Evolutionary conservation across 2,888 invertebrate species (phyloP), one percentile per base, ranked within the genome.

Genomic region (Pseudolycoriella hygida): DNA sequence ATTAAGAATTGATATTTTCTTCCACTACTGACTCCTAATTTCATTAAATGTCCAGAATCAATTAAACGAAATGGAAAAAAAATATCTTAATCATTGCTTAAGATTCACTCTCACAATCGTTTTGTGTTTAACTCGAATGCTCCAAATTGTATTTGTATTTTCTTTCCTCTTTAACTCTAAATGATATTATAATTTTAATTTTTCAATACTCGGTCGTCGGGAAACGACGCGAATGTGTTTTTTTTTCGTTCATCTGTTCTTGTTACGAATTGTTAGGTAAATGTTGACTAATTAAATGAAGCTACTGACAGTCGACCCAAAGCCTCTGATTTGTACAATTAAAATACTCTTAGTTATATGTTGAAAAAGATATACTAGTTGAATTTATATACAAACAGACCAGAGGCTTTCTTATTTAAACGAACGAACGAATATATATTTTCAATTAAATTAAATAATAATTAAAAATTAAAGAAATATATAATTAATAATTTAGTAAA

Each of bases 301-400:
- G 25, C 25, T 34, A 14, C 34, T 14, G 15, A 40, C 51, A 55
- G 53, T 55, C 64, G 64, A 64, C 62, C 58, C 57, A 64, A 64
- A 64, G 59, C 63, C 61, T 62, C 62, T 63, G 64, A 39, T 42
- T 31, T 42, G 15, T 17, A 8, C 12, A 14, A 34, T 14, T 25
- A 6, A 25, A 25, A 25, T 8, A 25, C 25, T 25, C 25, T 25
- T 25, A 25, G 25, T 25, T 41, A n/a, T 12, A 20, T 12, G 25
- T 12, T 18, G 12, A 18, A 11, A 18, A 40, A 40, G 10, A 18
- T n/a, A 4, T n/a, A 18, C 17, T 8, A 17, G 19, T 18, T 40
- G 19, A 18, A 40, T 17, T 18, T 17, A 40, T 11, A 40, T 17
- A n/a, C 10, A 30, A 20, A 25, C 25, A 46, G 19, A 40, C 18